These are phyloP conservation scores for Hyperoplus immaculatus DNA, from an alignment of 2,797 vertebrate species.

Conservation along the genomic window DNA sequence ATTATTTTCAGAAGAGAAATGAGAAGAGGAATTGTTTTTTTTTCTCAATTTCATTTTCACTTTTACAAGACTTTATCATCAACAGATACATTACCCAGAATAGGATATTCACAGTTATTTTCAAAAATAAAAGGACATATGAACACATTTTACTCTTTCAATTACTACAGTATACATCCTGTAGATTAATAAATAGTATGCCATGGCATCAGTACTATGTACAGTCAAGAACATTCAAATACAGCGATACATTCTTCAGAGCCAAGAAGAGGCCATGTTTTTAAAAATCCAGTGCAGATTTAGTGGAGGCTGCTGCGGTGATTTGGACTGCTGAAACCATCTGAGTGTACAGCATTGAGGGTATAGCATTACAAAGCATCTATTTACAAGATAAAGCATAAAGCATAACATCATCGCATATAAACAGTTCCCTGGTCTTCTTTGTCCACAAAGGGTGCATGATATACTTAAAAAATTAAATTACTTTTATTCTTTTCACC, in stretches of 20 bases:
- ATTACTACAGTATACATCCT: slow-evolving; percentile 26
- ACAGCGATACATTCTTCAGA: slow-evolving; percentile 58
- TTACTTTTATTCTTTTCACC: not conserved
- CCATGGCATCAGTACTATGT: slow-evolving; percentile 46
- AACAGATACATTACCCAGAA: slow-evolving; percentile 52
- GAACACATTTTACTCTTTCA: slow-evolving; percentile 27
- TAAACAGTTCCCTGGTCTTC: slow-evolving; percentile 10
- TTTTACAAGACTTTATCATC: slow-evolving; percentile 58
- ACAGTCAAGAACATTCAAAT: slow-evolving; percentile 49
- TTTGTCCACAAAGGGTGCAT: not conserved
- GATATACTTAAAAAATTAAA: slow-evolving; percentile 12
- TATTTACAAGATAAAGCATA: slow-evolving; percentile 61
- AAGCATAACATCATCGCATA: slow-evolving; percentile 15
- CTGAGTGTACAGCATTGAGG: slow-evolving; percentile 30
- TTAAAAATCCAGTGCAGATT: slow-evolving; percentile 40
- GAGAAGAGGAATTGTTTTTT: not conserved
- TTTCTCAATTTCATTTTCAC: slow-evolving; percentile 27
- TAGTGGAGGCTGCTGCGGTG: slow-evolving; percentile 50
- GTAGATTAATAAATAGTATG: slow-evolving; percentile 36
- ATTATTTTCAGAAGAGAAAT: not conserved
- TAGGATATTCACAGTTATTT: slow-evolving; percentile 37
- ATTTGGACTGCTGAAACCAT: slow-evolving; percentile 32
- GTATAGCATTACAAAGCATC: slow-evolving; percentile 42
- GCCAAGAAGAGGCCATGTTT: slow-evolving; percentile 52
- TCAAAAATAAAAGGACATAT: slow-evolving; percentile 16